phyloP scores from a whole-genome alignment of 1,140 invertebrate species.

The Drosophila navojoa region DNA sequence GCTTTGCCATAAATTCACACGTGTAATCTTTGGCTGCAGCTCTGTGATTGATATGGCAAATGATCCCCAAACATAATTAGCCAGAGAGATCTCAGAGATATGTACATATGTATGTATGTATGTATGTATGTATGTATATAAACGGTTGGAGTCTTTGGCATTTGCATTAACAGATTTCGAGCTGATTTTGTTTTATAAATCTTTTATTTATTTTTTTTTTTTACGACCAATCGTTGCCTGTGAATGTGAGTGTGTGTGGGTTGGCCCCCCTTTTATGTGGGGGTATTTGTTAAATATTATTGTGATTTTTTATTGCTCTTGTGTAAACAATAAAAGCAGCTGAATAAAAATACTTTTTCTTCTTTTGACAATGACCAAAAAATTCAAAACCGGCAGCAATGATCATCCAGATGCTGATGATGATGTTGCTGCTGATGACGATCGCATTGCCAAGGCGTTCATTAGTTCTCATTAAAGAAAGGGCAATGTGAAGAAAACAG shows the following conservation, averaged over 20 bases:
- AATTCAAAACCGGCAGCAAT: slow-evolving; percentile 36
- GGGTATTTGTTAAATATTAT: slow-evolving; percentile 40
- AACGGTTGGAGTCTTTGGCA: not conserved
- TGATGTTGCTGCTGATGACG: slow-evolving; percentile 11
- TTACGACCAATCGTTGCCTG: not conserved
- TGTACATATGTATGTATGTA: too few species aligned
- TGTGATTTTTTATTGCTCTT: slow-evolving; percentile 27
- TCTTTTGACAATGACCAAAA: slow-evolving; percentile 17
- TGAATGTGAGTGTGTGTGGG: slow-evolving; percentile 21
- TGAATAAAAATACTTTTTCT: slow-evolving; percentile 7
- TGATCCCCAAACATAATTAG: not conserved
- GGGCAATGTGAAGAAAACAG: not conserved
- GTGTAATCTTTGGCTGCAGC: not conserved
- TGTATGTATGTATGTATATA: too few species aligned
- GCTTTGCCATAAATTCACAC: not conserved
- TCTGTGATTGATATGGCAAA: not conserved
- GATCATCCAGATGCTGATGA: not conserved
- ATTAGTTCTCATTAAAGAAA: slow-evolving; percentile 59
- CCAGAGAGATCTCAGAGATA: not conserved
- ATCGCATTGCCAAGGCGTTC: slow-evolving; percentile 40
- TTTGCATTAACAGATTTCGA: not conserved
- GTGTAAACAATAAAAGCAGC: slow-evolving; percentile 21
- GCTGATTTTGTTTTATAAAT: not conserved
- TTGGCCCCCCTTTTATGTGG: slow-evolving; percentile 8
- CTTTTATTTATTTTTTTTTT: not conserved